A percentile compares a stretch with the other conserved stretches of the same genome.
phyloP scores from a whole-genome alignment of 2,888 invertebrate genomes.

The Ptilodon capucinus region DNA sequence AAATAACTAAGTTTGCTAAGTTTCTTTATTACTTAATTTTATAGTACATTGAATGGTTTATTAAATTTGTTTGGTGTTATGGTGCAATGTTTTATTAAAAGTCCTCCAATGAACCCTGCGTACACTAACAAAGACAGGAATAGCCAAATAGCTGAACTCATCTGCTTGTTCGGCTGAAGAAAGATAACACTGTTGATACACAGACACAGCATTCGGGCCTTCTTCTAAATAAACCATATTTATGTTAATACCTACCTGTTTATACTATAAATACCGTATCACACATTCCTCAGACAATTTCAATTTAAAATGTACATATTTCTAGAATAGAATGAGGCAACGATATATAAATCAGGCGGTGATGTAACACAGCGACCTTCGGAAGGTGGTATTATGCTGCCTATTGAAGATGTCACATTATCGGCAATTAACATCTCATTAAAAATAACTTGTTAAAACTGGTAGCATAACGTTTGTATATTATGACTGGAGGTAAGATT shows the following conservation, averaged over 20 bases:
- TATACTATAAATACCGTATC: conserved; percentile 4
- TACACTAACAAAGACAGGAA: too few relatives aligned
- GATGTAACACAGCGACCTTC: conserved; percentile 6
- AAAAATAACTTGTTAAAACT: neutral
- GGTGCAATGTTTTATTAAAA: too few relatives aligned
- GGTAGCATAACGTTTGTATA: neutral
- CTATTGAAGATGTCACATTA: neutral
- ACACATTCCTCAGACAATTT: conserved; percentile 14
- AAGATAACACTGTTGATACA: too few relatives aligned
- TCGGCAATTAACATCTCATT: neutral
- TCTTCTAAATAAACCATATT: too few relatives aligned
- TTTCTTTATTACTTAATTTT: too few relatives aligned
- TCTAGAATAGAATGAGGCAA: conserved; percentile 23
- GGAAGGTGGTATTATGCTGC: neutral
- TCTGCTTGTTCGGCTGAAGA: too few relatives aligned
- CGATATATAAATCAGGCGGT: conserved; percentile 8
- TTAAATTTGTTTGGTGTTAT: too few relatives aligned
- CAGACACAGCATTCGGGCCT: too few relatives aligned
- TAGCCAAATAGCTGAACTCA: too few relatives aligned
- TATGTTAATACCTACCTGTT: neutral
- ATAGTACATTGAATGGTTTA: too few relatives aligned
- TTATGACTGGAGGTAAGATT: neutral
- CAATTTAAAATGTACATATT: conserved; percentile 34
- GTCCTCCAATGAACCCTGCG: too few relatives aligned
- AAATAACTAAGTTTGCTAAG: too few relatives aligned